Evolutionary conservation across 2,888 invertebrate species (phyloP).

Genomic region (Fragum whitleyi): DNA sequence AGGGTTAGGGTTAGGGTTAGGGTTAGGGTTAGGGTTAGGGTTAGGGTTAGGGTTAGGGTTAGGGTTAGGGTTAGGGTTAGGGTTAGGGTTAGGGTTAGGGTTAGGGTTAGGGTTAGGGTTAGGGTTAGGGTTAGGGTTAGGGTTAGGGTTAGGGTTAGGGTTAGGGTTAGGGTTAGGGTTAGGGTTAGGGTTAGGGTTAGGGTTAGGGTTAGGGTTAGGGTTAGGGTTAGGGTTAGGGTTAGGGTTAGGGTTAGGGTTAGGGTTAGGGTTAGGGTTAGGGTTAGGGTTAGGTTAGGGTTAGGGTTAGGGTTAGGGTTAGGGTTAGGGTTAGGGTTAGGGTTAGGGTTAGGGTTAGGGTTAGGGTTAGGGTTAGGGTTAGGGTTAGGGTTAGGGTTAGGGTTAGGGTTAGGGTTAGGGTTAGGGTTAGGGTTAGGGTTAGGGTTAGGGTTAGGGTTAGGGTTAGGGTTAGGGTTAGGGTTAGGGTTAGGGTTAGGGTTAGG

Average conservation of each 20-base stretch:
- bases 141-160: slow-evolving; percentile 53
- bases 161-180: slow-evolving; percentile 66
- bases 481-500: slow-evolving; percentile 59
- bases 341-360: slow-evolving; percentile 31
- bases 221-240: slow-evolving; percentile 32
- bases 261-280: slow-evolving; percentile 21
- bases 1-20: slow-evolving; percentile 29
- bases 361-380: slow-evolving; percentile 13
- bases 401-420: slow-evolving; percentile 52
- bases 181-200: slow-evolving; percentile 27
- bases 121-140: slow-evolving; percentile 49
- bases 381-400: slow-evolving; percentile 39
- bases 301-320: slow-evolving; percentile 34
- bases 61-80: slow-evolving; percentile 41
- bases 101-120: slow-evolving; percentile 43
- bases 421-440: slow-evolving; percentile 35
- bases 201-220: slow-evolving; percentile 31
- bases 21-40: slow-evolving; percentile 39
- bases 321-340: slow-evolving; percentile 37
- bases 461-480: slow-evolving; percentile 53
- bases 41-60: slow-evolving; percentile 45
- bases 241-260: slow-evolving; percentile 26
- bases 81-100: slow-evolving; percentile 35
- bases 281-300: slow-evolving; percentile 31
- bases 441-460: slow-evolving; percentile 37